A percentile compares a stretch with the other conserved stretches of the same genome.
phyloP scores from a whole-genome alignment of 2,797 vertebrate genomes.

The Trachurus trachurus region DNA sequence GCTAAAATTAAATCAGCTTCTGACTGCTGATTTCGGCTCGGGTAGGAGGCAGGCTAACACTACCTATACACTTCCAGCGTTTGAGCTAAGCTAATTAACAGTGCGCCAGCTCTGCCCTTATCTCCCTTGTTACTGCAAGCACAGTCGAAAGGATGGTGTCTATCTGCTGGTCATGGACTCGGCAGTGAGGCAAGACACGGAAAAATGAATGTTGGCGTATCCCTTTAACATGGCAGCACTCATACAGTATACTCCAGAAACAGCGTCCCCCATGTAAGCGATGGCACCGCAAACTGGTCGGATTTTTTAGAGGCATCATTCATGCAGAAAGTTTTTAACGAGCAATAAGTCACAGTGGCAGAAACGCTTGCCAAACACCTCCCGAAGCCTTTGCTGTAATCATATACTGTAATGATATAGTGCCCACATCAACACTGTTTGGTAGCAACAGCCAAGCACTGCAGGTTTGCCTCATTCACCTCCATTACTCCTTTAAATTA shows the following conservation, averaged over 20 bases:
- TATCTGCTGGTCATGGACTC: no score
- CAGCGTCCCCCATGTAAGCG: constrained; percentile 25
- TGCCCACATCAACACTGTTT: constrained; percentile 54
- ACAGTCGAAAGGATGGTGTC: no score
- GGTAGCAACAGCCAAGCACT: constrained; percentile 52
- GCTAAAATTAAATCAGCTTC: no score
- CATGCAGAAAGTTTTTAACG: constrained; percentile 48
- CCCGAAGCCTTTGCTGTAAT: constrained; percentile 55
- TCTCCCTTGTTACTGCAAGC: no score
- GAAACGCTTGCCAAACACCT: constrained; percentile 59
- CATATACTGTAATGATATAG: constrained; percentile 67
- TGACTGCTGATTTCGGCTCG: no score
- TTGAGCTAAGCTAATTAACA: no score
- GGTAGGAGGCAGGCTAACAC: no score
- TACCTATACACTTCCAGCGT: no score
- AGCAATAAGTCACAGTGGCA: constrained; percentile 68
- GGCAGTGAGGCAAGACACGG: no score
- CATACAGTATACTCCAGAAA: constrained; percentile 40
- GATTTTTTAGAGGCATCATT: constrained; percentile 57
- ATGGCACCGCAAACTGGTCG: constrained; percentile 48
- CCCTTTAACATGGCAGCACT: constrained; percentile 47
- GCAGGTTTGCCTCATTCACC: constrained; percentile 59
- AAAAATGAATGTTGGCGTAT: no score
- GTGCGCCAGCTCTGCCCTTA: no score
- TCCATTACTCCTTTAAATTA: constrained; percentile 62